These are phyloP conservation scores for Rhyacophila evoluta DNA, from an alignment of 2,888 invertebrate species.

Conservation along the genomic window DNA sequence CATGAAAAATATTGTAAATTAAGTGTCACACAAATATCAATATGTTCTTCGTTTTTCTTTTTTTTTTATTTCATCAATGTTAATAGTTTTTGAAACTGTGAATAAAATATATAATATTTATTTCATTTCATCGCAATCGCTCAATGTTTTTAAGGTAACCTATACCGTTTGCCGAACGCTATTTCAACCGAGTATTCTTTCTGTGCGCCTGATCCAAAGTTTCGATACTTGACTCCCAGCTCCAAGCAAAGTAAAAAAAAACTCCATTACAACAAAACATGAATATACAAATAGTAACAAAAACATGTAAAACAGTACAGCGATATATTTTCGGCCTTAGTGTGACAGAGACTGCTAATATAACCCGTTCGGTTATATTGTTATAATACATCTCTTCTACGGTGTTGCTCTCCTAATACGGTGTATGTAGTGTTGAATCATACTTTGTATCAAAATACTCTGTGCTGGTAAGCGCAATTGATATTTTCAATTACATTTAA, in stretches of 20 bases:
- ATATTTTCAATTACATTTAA: background rate
- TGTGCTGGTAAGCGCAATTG: constrained; percentile 25
- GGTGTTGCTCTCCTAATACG: constrained; percentile 40
- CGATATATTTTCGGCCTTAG: background rate
- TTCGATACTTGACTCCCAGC: constrained; percentile 10
- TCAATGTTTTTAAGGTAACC: background rate
- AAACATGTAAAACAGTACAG: background rate
- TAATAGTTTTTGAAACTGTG: no score
- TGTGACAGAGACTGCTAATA: background rate
- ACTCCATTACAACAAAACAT: constrained; percentile 6
- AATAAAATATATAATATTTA: no score
- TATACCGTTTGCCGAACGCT: background rate
- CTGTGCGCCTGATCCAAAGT: background rate
- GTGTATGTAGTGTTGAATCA: constrained; percentile 46
- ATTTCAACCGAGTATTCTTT: background rate
- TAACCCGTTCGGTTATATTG: constrained; percentile 23
- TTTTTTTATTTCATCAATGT: no score
- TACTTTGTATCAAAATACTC: constrained; percentile 41
- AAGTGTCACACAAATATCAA: no score
- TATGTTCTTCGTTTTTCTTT: no score
- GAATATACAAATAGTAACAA: background rate
- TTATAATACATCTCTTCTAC: background rate
- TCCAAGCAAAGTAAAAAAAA: background rate
- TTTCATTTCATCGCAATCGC: no score
- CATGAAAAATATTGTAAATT: no score